phyloP scores from a whole-genome alignment of 2,797 vertebrate species.

The Hypotaenidia okinawae region DNA sequence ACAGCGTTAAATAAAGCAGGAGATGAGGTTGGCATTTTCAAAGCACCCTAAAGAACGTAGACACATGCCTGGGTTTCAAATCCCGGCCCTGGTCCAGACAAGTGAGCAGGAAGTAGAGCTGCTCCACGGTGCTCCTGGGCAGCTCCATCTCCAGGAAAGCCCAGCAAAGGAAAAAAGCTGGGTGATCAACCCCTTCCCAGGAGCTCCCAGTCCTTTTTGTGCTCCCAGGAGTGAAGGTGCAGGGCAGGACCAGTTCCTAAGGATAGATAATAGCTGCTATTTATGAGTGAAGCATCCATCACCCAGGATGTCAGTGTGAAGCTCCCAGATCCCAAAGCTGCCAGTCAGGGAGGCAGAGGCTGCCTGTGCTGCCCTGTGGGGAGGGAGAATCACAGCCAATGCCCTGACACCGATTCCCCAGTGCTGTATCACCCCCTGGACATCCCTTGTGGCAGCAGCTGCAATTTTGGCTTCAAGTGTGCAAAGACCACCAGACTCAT shows the following conservation, averaged over 20 bases:
- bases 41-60: background rate
- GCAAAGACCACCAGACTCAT: rapidly evolving
- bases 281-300: background rate
- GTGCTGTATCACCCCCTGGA: rapidly evolving
- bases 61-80: too few species aligned
- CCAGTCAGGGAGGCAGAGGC: background rate
- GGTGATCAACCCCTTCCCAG: background rate
- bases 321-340: background rate
- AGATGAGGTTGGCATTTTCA: background rate
- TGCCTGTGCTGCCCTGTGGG: background rate
- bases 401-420: background rate
- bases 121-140: rapidly evolving
- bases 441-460: background rate
- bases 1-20: background rate
- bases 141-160: background rate
- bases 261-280: background rate
- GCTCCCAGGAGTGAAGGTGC: rapidly evolving
- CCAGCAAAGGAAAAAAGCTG: background rate
- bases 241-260: background rate
- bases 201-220: background rate
- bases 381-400: background rate
- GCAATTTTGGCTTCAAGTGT: background rate
- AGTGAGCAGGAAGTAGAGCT: background rate
- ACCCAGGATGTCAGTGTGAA: background rate
- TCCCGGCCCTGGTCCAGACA: background rate